Base-by-base conservation (phyloP, 2,797 vertebrate species). In the Catamblyrhynchus diadema region DNA sequence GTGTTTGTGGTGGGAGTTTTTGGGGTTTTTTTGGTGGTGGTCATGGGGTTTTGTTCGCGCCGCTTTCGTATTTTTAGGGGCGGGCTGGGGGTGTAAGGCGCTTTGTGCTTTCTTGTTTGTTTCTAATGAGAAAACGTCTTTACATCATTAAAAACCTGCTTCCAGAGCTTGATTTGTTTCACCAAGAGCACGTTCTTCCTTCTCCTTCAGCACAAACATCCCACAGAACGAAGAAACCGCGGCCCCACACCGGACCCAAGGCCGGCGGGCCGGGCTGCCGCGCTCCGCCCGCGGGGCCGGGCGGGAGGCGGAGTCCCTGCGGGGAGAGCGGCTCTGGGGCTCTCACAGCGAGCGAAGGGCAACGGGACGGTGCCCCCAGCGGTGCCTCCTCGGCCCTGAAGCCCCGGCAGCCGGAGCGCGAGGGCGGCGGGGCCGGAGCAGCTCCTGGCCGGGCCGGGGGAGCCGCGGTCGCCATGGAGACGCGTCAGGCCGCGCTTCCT, bases 161-260 rank as follows among this genome's bases (percentile, higher is more conserved):
- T 62, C 48, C 35, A 27, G 19, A 59, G 14, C 6, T 27, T 20
- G 5, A 1, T 14, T 18, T 45, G 28, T 50, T 70, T 16, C 11
- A 14, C 28, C 9, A 33, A 24, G 27, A 61, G 1, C 3, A 15
- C 3, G n/a, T 13, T 37, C 14, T 8, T 47, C 42, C 25, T 18
- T 16, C 8, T 6, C 20, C 13, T 24, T 28, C 22, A 50, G 25
- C 20, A 21, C 41, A 19, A 32, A 10, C 0, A 30, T 6, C 24
- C 39, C 35, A 21, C 3, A 3, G 20, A 16, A 51, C 3, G 28
- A 22, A 24, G 8, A 22, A 45, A 5, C 5, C 35, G 3, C 23
- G 3, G 4, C 7, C 9, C 9, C 3, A 5, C 0, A 23, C 8
- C 6, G 1, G 25, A 6, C 7, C 2, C 4, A 3, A 35, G 54